These are phyloP conservation scores for Hoplodrina blanda DNA, from an alignment of 2,888 invertebrate genomes.

Conservation along the genomic window DNA sequence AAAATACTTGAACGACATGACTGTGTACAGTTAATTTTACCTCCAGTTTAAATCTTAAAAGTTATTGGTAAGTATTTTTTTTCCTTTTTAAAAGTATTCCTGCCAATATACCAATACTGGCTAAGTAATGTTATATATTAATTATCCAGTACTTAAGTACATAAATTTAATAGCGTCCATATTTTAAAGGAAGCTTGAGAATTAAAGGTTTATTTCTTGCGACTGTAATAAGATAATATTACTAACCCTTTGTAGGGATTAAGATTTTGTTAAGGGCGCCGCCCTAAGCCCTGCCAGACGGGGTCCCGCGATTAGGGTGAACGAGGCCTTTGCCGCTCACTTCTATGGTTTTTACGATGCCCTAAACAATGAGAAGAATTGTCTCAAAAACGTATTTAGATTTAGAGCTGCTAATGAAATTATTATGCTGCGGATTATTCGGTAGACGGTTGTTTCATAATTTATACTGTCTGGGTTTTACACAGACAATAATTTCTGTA, in stretches of 20 bases:
- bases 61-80: conserved; percentile 12
- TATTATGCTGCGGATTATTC: conserved; percentile 55
- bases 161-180: conserved; percentile 66
- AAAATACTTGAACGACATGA: conserved; percentile 17
- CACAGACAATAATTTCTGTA: background rate
- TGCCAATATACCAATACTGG: conserved; percentile 9
- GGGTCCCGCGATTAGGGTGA: conserved; percentile 78
- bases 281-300: conserved; percentile 85
- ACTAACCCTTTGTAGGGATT: conserved; percentile 90
- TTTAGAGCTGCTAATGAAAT: conserved; percentile 64
- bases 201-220: conserved; percentile 88
- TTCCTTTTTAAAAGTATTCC: conserved; percentile 11
- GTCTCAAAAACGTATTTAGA: conserved; percentile 66
- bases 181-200: conserved; percentile 80
- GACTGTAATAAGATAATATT: conserved; percentile 89
- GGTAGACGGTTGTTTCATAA: conserved; percentile 41
- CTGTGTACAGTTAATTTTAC: conserved; percentile 24
- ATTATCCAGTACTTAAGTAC: background rate
- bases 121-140: background rate
- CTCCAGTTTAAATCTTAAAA: conserved; percentile 16
- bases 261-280: conserved; percentile 90
- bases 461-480: conserved; percentile 30
- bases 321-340: conserved; percentile 77
- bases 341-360: conserved; percentile 86
- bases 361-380: conserved; percentile 74